Evolutionary conservation across 2,888 invertebrate genomes (phyloP).

Genomic region (Noctua comes): DNA sequence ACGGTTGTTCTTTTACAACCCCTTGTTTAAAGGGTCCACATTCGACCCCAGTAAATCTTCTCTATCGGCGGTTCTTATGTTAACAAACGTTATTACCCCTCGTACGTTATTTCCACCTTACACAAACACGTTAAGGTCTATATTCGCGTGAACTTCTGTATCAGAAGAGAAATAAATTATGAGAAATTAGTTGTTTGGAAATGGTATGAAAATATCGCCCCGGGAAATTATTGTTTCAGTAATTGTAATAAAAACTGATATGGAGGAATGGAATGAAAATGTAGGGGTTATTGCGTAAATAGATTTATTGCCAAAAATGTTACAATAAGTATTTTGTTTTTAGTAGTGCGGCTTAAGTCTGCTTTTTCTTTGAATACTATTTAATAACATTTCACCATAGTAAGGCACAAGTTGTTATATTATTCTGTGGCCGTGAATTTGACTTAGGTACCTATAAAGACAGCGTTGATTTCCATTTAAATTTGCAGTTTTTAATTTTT

Average conservation of each 20-base stretch:
- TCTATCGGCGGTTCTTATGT: constrained; percentile 73
- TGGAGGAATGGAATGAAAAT: constrained; percentile 37
- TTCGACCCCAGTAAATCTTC: constrained; percentile 79
- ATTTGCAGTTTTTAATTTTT: neutral
- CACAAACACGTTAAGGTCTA: constrained; percentile 45
- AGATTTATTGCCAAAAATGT: constrained; percentile 27
- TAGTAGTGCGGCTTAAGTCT: neutral
- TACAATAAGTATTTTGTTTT: neutral
- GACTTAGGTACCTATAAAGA: no score
- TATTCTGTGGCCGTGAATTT: neutral
- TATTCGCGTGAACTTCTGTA: constrained; percentile 33
- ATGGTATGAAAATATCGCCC: constrained; percentile 59
- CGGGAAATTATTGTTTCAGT: constrained; percentile 49
- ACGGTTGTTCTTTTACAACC: constrained; percentile 65
- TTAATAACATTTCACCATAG: neutral
- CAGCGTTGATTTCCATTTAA: no score
- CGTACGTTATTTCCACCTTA: constrained; percentile 61
- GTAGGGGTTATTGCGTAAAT: constrained; percentile 24
- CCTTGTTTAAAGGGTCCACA: constrained; percentile 73
- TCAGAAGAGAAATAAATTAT: constrained; percentile 56
- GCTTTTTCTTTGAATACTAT: neutral
- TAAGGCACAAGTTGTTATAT: neutral
- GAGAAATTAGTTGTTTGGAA: constrained; percentile 63
- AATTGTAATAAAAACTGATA: constrained; percentile 49
- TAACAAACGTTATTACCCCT: constrained; percentile 70